Base-by-base conservation (phyloP, 23 tunicate genomes). In the Corella eumyota region DNA sequence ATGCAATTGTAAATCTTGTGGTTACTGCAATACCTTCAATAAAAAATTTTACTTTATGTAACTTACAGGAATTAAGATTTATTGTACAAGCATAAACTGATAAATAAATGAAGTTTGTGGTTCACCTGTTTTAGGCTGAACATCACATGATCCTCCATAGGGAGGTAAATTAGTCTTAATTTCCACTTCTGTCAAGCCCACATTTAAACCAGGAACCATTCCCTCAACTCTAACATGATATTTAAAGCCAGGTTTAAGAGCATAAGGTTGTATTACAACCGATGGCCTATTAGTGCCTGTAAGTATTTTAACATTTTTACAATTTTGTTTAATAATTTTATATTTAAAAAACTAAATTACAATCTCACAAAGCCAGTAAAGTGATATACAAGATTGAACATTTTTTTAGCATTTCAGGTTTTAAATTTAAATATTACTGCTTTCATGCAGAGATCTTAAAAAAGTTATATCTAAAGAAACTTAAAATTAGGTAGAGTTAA, bases 151-250 rank as follows among this genome's bases (percentile, higher is more conserved):
- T 0, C 94, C 94, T 55, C 61, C 68, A 45, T 75, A 69, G 0
- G 94, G 94, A 1, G 94, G 83, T 30, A 84, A 49, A 69, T 84
- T 84, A 0, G 68, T 58, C 21, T 56, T 33, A 19, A 84, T 48
- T 36, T 84, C 94, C 24, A 35, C 50, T 30, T 68, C 75, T 19
- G 83, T 69, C 58, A 69, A 47, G 25, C 83, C 83, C 47, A 60
- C 63, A 22, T 74, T n/a, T 4, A 38, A 51, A 6, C 60, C 71
- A 1, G 35, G 56, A n/a, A 32, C 25, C 9, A 7, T 25, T 0
- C 94, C 94, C 3, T 23, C 28, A 13, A 56, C 77, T 49, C 64
- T 69, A 20, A 75, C 38, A 47, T 69, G 64, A 40, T 84, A 84
- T 70, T 70, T 67, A 22, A 48, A 54, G 7, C 67, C 72, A 31